Evolutionary conservation across 2,888 invertebrate genomes (phyloP).

Genomic region (Alloplasta piceator): DNA sequence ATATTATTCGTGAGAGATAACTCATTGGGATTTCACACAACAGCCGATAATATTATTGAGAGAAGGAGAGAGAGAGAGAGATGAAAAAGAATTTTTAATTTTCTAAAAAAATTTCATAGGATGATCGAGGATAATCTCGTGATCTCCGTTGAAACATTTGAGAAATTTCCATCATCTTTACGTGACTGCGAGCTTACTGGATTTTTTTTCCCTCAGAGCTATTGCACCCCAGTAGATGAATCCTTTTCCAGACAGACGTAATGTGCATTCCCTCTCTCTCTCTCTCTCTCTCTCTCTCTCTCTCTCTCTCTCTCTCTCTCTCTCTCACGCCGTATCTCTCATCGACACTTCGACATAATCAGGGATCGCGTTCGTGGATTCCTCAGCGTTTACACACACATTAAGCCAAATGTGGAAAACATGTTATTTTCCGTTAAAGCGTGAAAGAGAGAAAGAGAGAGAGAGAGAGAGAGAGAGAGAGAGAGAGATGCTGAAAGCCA

Average conservation of each 20-base stretch:
- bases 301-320: slow-evolving; percentile 18
- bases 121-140: no score
- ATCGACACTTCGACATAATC: slow-evolving; percentile 56
- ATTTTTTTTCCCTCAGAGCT: neutral
- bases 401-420: slow-evolving; percentile 23
- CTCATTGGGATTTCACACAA: no score
- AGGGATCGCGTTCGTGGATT: slow-evolving; percentile 10
- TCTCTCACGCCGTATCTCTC: neutral
- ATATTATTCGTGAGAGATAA: no score
- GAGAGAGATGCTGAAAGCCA: slow-evolving; percentile 40
- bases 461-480: slow-evolving; percentile 37
- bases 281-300: slow-evolving; percentile 8
- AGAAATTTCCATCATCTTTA: slow-evolving; percentile 1
- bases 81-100: no score
- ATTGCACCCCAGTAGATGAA: slow-evolving; percentile 4
- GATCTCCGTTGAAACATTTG: neutral
- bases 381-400: neutral
- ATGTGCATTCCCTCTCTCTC: neutral
- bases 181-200: neutral
- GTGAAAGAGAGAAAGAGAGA: slow-evolving; percentile 38
- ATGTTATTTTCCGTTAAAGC: slow-evolving; percentile 53
- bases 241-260: neutral
- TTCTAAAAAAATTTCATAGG: no score
- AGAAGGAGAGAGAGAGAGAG: no score
- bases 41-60: no score